Conservation (phyloP, 2,888 invertebrate species). For the Cataglyphis albicans region DNA sequence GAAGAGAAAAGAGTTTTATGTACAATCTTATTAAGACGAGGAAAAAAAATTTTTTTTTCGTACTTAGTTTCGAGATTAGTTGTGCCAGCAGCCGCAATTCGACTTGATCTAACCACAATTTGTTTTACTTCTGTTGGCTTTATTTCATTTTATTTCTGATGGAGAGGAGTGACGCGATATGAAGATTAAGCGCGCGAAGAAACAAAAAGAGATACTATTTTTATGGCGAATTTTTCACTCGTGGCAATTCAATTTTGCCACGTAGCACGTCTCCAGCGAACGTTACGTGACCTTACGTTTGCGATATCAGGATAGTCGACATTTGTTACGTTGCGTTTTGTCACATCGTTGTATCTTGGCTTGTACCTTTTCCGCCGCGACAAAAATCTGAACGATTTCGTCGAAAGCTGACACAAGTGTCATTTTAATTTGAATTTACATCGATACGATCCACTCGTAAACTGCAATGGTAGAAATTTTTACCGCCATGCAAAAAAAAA, state of each 20-base stretch:
- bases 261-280: conserved; percentile 27
- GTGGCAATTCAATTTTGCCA: conserved; percentile 61
- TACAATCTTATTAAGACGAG: not conserved
- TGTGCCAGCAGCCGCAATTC: conserved; percentile 51
- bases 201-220: conserved; percentile 27
- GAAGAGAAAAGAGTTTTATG: not conserved
- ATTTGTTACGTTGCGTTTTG: conserved; percentile 44
- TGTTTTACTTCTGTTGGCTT: conserved; percentile 58
- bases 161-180: conserved; percentile 47
- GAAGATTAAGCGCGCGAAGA: conserved; percentile 62
- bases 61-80: conserved; percentile 11
- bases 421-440: not conserved
- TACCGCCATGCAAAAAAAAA: not conserved
- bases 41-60: conserved; percentile 17
- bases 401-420: not conserved
- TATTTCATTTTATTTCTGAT: conserved; percentile 59
- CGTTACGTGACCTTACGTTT: conserved; percentile 44
- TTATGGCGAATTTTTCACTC: conserved; percentile 59
- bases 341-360: conserved; percentile 29
- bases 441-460: not conserved
- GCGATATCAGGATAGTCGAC: conserved; percentile 39
- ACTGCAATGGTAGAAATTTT: not conserved
- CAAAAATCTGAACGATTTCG: not conserved
- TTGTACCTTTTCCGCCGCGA: not conserved
- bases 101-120: conserved; percentile 61